Conservation (phyloP, 2,888 invertebrate species). For the Hypomecis punctinalis region DNA sequence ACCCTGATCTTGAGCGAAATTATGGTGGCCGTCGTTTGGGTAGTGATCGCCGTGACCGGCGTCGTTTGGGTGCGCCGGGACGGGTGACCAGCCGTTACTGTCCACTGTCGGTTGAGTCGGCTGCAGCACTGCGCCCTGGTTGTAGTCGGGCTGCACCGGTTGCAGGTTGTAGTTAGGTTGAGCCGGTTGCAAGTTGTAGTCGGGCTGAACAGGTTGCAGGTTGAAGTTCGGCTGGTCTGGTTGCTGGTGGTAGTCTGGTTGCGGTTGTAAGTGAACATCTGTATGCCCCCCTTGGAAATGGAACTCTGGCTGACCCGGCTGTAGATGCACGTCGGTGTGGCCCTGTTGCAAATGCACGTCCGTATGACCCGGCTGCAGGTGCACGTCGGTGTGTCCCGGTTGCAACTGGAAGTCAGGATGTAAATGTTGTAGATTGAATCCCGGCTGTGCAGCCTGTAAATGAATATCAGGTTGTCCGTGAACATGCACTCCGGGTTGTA, state of each 20-base stretch:
- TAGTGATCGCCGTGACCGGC: conserved; percentile 52
- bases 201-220: not conserved
- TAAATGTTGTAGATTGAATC: conserved; percentile 29
- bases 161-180: conserved; percentile 9
- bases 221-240: not conserved
- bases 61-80: conserved; percentile 64
- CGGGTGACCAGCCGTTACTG: conserved; percentile 77
- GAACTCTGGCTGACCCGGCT: conserved; percentile 30
- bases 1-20: conserved; percentile 71
- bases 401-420: conserved; percentile 34
- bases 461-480: conserved; percentile 38
- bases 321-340: conserved; percentile 30
- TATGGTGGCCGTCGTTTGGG: conserved; percentile 58
- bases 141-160: not conserved
- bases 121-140: conserved; percentile 6
- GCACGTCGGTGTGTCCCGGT: conserved; percentile 29
- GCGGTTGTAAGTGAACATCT: conserved; percentile 32
- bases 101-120: conserved; percentile 53
- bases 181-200: not conserved
- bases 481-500: conserved; percentile 35
- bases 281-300: conserved; percentile 43
- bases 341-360: conserved; percentile 30
- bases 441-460: conserved; percentile 31
- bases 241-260: conserved; percentile 40
- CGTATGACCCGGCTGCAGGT: conserved; percentile 26